Evolutionary conservation across 2,888 invertebrate genomes (phyloP), one percentile per base, ranked within the genome.

Genomic region (Ochropleura leucogaster): DNA sequence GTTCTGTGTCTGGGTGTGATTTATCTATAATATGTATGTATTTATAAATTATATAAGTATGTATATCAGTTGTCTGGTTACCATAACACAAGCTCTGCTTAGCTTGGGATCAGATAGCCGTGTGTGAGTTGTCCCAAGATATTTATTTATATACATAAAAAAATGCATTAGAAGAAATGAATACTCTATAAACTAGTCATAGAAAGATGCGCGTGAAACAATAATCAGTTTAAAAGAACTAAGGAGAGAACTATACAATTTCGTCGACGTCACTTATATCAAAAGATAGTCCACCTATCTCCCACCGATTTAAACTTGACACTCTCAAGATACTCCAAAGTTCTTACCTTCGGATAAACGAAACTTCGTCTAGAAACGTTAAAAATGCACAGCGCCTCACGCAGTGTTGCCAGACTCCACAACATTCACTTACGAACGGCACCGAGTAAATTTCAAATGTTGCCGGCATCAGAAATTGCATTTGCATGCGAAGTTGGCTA

Each of bases 391-490:
- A 57, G n/a, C 62, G 4, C 51, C 46, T 65, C n/a, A 4, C 68
- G 18, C 53, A 62, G 71, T 74, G 67, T 57, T 72, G 49, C 65
- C 46, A 70, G 55, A 68, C 76, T 76, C 74, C 53, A 64, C 74
- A 82, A 66, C 63, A 75, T 65, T 83, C 73, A 85, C 76, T 83
- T 82, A 74, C 55, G 68, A 59, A 46, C 62, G 60, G 79, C 42
- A 67, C 69, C 65, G 72, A 84, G 75, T 77, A 68, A 72, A 78
- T 75, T 66, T 63, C 40, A 74, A 73, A 70, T 72, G 79, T 72
- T 77, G 30, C 71, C 71, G 3, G 74, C 73, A 77, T 84, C 71
- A 84, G 86, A 84, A 82, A 84, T 80, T 84, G 74, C 74, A 84
- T 86, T 86, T 77, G 74, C 78, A 75, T 72, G 57, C 63, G n/a